phyloP scores from a whole-genome alignment of 1,140 invertebrate genomes.

The Araneus ventricosus region DNA sequence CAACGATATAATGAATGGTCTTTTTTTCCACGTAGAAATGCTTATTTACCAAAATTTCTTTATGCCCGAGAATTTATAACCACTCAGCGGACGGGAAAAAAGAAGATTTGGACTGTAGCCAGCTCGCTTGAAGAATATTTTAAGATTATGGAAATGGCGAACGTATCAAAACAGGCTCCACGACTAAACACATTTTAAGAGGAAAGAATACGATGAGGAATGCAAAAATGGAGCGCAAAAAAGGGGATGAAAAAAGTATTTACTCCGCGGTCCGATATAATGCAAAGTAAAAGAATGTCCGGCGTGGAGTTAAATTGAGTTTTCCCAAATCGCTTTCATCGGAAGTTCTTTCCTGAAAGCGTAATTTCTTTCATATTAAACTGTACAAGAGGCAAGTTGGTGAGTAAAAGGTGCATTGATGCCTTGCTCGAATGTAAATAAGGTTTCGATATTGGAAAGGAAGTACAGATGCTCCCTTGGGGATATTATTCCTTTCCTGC shows the following conservation, averaged over 20 bases:
- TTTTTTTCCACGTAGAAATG: background rate
- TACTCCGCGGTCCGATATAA: background rate
- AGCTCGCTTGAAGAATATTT: background rate
- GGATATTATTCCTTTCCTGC: background rate
- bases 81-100: background rate
- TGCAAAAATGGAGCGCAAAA: background rate
- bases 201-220: background rate
- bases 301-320: background rate
- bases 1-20: background rate
- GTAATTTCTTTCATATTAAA: conserved; percentile 7
- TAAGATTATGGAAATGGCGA: conserved; percentile 29
- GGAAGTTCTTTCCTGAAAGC: background rate
- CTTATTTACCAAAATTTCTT: background rate
- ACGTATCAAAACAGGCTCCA: background rate
- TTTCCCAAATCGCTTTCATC: background rate
- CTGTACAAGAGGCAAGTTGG: background rate
- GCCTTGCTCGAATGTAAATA: background rate
- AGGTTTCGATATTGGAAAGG: background rate
- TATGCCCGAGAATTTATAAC: background rate
- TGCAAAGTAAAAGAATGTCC: background rate
- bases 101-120: background rate
- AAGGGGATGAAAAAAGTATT: background rate
- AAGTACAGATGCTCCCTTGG: background rate
- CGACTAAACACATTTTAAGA: conserved; percentile 21
- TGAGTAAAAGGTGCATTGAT: background rate